phyloP scores from a whole-genome alignment of 2,113 vertebrate species.

The Dipodomys spectabilis region DNA sequence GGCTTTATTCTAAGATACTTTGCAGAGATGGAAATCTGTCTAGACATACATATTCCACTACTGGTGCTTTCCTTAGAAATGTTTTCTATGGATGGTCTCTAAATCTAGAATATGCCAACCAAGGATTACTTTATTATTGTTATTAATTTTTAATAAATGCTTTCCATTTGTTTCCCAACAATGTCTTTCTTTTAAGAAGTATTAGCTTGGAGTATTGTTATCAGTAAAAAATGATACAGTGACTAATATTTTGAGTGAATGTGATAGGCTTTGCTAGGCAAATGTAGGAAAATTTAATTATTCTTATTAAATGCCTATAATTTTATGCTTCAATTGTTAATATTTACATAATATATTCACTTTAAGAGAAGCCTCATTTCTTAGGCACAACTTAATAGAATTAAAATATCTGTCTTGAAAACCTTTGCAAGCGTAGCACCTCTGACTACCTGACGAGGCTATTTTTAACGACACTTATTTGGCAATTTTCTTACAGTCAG shows the following conservation, averaged over 20 bases:
- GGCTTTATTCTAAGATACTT: neutral
- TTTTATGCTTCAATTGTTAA: conserved; percentile 84
- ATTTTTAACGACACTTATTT: conserved; percentile 86
- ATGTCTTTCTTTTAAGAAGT: conserved; percentile 10
- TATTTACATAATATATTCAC: conserved; percentile 91
- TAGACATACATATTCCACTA: neutral
- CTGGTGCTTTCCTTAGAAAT: neutral
- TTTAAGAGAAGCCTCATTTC: conserved; percentile 86
- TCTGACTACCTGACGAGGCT: conserved; percentile 87
- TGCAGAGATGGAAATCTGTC: neutral
- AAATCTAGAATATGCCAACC: conserved; percentile 63
- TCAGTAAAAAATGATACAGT: conserved; percentile 18
- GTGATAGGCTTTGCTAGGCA: conserved; percentile 49
- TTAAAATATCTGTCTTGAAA: conserved; percentile 87
- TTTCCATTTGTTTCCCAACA: conserved; percentile 1
- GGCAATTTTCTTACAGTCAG: conserved; percentile 84
- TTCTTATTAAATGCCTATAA: conserved; percentile 81
- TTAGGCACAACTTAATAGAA: conserved; percentile 90
- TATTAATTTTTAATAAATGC: neutral
- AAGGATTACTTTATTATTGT: conserved; percentile 49
- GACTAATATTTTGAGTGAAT: conserved; percentile 31
- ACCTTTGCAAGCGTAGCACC: conserved; percentile 88
- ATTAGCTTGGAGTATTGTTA: conserved; percentile 30
- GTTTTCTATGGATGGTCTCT: conserved; percentile 52
- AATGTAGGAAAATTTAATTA: conserved; percentile 78